Conservation (phyloP, 2,888 invertebrate species). For the Rotaria magnacalcarata region DNA sequence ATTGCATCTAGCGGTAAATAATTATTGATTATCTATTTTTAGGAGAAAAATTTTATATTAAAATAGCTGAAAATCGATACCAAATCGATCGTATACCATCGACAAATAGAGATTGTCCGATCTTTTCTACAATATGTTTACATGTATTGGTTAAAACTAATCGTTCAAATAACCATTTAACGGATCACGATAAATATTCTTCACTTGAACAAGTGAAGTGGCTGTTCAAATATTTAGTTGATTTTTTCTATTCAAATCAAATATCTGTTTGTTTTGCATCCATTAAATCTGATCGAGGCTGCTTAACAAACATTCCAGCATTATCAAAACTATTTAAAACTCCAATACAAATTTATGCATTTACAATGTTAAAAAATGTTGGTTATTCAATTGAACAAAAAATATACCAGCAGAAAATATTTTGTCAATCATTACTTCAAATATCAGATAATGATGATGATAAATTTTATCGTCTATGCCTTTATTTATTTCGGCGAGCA, state of each 20-base stretch:
- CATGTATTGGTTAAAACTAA: background rate
- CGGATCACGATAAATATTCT: background rate
- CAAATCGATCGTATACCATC: background rate
- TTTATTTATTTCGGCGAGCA: slow-evolving; percentile 5
- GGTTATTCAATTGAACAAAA: slow-evolving; percentile 19
- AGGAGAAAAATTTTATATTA: background rate
- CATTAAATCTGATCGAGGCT: background rate
- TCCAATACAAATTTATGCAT: slow-evolving; percentile 6
- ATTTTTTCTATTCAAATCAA: slow-evolving; percentile 10
- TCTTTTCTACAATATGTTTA: background rate
- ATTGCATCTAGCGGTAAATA: background rate
- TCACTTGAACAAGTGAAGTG: background rate
- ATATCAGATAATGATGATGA: background rate
- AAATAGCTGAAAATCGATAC: background rate
- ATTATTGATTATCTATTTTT: background rate
- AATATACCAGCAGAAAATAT: background rate
- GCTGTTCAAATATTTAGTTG: background rate
- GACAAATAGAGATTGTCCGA: background rate
- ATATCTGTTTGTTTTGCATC: slow-evolving; percentile 10
- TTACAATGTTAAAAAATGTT: slow-evolving; percentile 3
- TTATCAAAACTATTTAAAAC: background rate
- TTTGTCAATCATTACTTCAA: background rate
- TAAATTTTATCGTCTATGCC: slow-evolving; percentile 32
- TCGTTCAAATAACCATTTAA: background rate
- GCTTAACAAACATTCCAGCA: background rate